Evolutionary conservation across 2,888 invertebrate species (phyloP).

Genomic region (Drosophila kokeensis): DNA sequence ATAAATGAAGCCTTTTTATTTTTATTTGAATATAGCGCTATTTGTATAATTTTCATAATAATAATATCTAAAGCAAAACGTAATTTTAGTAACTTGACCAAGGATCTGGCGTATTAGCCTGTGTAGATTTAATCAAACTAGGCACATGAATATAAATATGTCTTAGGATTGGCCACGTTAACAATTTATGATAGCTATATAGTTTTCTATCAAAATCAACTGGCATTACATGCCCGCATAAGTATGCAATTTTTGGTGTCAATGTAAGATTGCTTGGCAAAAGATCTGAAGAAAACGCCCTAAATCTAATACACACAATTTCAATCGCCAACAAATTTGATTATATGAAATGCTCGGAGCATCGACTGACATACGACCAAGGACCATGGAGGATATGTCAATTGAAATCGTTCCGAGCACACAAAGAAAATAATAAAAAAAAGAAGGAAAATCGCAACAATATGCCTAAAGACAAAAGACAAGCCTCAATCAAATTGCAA

Average conservation of each 20-base stretch:
- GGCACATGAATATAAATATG: neutral
- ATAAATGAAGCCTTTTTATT: neutral
- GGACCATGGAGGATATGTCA: slow-evolving; percentile 16
- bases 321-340: slow-evolving; percentile 59
- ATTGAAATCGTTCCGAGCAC: slow-evolving; percentile 26
- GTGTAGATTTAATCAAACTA: neutral
- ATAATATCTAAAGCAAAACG: neutral
- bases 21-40: accelerated
- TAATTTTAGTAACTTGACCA: neutral
- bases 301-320: slow-evolving; percentile 48
- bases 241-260: slow-evolving; percentile 52
- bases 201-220: neutral
- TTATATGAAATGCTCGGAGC: slow-evolving; percentile 61
- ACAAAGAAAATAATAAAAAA: slow-evolving; percentile 9
- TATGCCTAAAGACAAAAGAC: slow-evolving; percentile 43
- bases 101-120: neutral
- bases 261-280: slow-evolving; percentile 17
- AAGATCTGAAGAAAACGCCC: slow-evolving; percentile 48
- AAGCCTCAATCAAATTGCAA: slow-evolving; percentile 68
- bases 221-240: slow-evolving; percentile 36
- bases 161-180: neutral
- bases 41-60: neutral
- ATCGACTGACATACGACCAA: slow-evolving; percentile 46
- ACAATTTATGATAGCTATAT: neutral
- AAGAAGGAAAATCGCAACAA: neutral